Conservation (phyloP, 2,113 vertebrate genomes). For the Upupa epops region DNA sequence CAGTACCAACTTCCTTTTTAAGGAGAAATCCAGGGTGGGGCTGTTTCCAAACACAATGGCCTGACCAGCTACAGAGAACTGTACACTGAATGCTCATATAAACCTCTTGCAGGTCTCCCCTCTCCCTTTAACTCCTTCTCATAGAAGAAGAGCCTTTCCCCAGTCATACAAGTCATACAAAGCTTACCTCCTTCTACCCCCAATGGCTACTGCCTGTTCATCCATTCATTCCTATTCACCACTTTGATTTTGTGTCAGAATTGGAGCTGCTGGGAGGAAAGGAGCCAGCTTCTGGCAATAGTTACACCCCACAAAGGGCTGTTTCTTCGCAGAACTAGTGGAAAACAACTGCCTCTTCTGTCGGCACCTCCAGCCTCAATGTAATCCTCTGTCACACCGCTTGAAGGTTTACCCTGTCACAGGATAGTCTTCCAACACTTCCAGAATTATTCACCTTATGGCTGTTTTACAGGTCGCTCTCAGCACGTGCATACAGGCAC, state of each 20-base stretch:
- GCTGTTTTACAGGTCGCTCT: neutral
- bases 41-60: neutral
- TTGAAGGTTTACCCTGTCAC: neutral
- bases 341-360: neutral
- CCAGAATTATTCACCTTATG: neutral
- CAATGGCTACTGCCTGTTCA: neutral
- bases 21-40: neutral
- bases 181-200: neutral
- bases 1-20: neutral
- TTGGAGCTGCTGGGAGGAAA: slow-evolving; percentile 15
- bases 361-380: neutral
- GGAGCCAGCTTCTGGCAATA: slow-evolving; percentile 30
- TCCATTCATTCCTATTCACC: neutral
- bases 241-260: neutral
- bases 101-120: neutral
- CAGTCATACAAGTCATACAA: neutral
- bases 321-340: neutral
- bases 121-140: neutral
- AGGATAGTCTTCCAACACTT: neutral
- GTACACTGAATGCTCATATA: neutral
- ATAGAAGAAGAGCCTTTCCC: neutral
- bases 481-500: neutral
- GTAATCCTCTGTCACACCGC: neutral
- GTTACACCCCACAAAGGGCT: neutral
- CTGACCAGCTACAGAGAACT: neutral